Conservation (phyloP, 2,113 vertebrate genomes). For the Amazona vittata region DNA sequence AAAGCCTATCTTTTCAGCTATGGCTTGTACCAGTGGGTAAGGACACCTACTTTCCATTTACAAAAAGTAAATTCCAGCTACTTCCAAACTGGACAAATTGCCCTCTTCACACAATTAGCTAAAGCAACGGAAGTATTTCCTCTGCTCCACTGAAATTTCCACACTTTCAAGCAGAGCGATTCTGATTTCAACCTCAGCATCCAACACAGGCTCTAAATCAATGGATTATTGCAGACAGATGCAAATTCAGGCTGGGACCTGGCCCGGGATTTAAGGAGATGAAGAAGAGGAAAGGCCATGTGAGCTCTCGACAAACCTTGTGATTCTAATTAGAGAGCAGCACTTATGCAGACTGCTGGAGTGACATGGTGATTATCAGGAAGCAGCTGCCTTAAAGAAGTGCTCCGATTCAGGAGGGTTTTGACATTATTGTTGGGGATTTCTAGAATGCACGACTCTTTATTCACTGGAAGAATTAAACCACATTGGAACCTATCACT, state of each 20-base stretch:
- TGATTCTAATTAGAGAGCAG: slow-evolving; percentile 35
- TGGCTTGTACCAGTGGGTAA: background rate
- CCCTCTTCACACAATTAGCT: background rate
- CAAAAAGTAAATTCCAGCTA: background rate
- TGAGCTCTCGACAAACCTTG: slow-evolving; percentile 3
- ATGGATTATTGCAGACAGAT: background rate
- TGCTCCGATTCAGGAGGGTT: background rate
- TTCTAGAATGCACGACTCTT: background rate
- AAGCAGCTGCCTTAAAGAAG: slow-evolving; percentile 50
- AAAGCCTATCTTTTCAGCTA: background rate
- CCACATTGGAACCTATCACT: background rate
- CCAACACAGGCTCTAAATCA: background rate
- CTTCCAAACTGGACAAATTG: background rate
- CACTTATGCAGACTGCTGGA: slow-evolving; percentile 21
- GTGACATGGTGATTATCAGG: slow-evolving; percentile 14
- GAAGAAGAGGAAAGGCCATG: slow-evolving; percentile 13
- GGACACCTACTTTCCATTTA: background rate
- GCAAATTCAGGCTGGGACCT: slow-evolving; percentile 5
- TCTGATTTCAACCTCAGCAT: background rate
- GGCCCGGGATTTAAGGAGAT: background rate
- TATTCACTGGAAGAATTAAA: background rate
- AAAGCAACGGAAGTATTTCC: background rate
- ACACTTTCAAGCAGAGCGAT: background rate
- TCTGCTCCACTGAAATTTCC: background rate
- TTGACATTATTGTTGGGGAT: background rate